Evolutionary conservation across 1,140 invertebrate genomes (phyloP).

Genomic region (Fopius arisanus): DNA sequence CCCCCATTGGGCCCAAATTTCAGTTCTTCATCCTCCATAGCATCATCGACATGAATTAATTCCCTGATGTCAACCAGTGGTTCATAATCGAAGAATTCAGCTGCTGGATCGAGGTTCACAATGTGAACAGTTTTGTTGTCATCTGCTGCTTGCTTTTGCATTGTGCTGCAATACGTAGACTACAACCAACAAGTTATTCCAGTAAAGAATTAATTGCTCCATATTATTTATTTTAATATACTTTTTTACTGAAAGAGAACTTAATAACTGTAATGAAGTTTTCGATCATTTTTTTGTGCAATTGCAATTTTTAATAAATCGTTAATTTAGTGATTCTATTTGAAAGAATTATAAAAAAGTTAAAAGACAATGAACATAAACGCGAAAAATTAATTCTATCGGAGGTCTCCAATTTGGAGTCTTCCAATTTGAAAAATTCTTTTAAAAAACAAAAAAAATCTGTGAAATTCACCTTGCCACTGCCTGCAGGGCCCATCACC

Average conservation of each 20-base stretch:
- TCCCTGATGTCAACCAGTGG: slow-evolving; percentile 90
- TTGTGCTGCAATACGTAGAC: slow-evolving; percentile 94
- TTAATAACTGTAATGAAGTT: no score
- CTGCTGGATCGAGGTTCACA: slow-evolving; percentile 97
- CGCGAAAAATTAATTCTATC: slow-evolving; percentile 18
- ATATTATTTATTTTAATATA: not conserved
- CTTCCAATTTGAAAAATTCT: no score
- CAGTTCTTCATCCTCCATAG: slow-evolving; percentile 95
- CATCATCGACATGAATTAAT: slow-evolving; percentile 93
- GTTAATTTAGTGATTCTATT: no score
- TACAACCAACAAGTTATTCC: slow-evolving; percentile 52
- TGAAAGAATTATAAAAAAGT: slow-evolving; percentile 12
- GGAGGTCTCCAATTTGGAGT: not conserved
- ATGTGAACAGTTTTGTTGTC: slow-evolving; percentile 81
- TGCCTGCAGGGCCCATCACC: slow-evolving; percentile 94
- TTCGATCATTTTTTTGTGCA: no score
- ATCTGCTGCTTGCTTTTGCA: slow-evolving; percentile 85
- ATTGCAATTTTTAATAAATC: no score
- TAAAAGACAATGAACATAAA: not conserved
- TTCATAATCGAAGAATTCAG: slow-evolving; percentile 93
- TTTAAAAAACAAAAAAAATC: slow-evolving; percentile 22
- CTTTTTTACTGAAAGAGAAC: slow-evolving; percentile 13
- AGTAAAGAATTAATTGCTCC: slow-evolving; percentile 3
- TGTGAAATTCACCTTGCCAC: slow-evolving; percentile 80
- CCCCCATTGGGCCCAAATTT: slow-evolving; percentile 97